Conservation (phyloP, 1,140 invertebrate species). For the Atta texana region DNA sequence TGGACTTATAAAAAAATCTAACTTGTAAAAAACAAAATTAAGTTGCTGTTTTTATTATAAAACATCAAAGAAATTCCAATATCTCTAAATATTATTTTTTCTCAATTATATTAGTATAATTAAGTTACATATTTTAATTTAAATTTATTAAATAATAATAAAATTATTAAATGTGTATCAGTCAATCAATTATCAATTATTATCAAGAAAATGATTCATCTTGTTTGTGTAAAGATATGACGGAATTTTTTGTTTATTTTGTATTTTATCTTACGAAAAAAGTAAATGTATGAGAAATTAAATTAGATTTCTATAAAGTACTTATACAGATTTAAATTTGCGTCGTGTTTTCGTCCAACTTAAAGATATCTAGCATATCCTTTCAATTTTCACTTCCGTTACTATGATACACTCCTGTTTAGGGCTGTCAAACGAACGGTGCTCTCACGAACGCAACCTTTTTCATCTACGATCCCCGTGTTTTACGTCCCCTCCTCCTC, state of each 20-base stretch:
- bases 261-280: background rate
- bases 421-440: constrained; percentile 24
- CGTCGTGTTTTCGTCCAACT: background rate
- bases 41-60: background rate
- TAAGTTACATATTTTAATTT: background rate
- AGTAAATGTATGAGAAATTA: background rate
- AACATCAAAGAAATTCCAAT: background rate
- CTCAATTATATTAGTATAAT: background rate
- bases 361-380: background rate
- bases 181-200: background rate
- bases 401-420: background rate
- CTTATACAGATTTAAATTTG: background rate
- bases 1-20: no score
- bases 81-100: background rate
- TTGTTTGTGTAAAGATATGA: background rate
- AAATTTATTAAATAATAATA: background rate
- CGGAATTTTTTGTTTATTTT: background rate
- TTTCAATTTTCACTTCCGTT: constrained; percentile 11
- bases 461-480: constrained; percentile 36
- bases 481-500: background rate
- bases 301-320: background rate
- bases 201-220: background rate
- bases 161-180: background rate
- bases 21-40: background rate
- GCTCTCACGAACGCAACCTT: constrained; percentile 6